phyloP scores from a whole-genome alignment of 2,888 invertebrate genomes.

The Seladonia tumulorum region DNA sequence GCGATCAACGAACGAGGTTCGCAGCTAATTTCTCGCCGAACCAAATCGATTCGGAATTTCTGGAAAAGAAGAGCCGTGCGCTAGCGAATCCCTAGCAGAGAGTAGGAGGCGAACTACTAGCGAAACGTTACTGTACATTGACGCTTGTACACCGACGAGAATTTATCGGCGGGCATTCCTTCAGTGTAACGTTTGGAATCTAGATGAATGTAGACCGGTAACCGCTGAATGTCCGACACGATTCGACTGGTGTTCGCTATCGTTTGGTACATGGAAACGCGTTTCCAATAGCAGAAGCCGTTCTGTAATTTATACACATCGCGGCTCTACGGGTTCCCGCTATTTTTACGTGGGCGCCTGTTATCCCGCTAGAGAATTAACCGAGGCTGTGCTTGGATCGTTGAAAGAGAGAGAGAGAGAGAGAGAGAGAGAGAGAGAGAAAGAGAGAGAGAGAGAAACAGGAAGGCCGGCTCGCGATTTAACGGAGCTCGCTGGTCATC shows the following conservation, averaged over 20 bases:
- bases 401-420: slow-evolving; percentile 16
- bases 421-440: neutral
- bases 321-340: slow-evolving; percentile 20
- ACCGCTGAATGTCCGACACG: slow-evolving; percentile 9
- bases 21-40: neutral
- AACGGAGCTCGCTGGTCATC: slow-evolving; percentile 53
- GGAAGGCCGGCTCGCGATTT: slow-evolving; percentile 45
- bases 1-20: neutral
- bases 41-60: neutral
- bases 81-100: neutral
- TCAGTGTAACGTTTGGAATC: neutral
- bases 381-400: slow-evolving; percentile 38
- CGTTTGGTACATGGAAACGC: neutral
- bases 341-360: slow-evolving; percentile 26
- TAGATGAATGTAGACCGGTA: neutral
- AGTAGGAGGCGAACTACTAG: neutral
- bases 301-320: slow-evolving; percentile 9
- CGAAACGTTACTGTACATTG: slow-evolving; percentile 5
- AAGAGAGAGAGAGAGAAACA: slow-evolving; percentile 1
- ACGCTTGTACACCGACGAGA: neutral
- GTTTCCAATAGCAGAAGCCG: slow-evolving; percentile 14
- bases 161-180: slow-evolving; percentile 13
- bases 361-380: slow-evolving; percentile 49
- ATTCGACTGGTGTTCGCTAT: neutral
- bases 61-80: neutral